Evolutionary conservation across 2,113 vertebrate species (phyloP), one percentile per base, ranked within the genome.

Genomic region (Lipotes vexillifer): DNA sequence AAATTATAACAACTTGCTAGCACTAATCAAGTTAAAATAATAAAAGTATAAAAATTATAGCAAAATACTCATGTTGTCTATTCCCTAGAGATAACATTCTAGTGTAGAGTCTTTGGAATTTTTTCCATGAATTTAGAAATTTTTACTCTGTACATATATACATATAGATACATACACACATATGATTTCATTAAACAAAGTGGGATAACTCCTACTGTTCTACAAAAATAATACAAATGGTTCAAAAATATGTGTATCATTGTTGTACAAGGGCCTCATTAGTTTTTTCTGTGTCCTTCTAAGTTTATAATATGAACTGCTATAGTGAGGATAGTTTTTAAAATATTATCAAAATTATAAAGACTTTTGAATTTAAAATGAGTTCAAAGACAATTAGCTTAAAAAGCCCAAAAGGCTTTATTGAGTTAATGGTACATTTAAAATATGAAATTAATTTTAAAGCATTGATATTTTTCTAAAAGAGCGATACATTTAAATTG

Each of bases 401-500:
- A 84, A 97, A 97, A 98, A 97, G 96, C 97, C 97, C 97, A 97
- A 97, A 97, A 97, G 97, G 96, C 95, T 97, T 97, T 97, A 97
- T 92, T 96, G 96, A 96, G 96, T 96, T 98, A 98, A 97, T 80
- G 96, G 88, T 93, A 77, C 96, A 59, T 96, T 96, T 97, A 90
- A 97, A 97, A 98, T 96, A 97, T 97, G 95, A 98, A 97, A 97
- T 98, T 97, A 97, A 98, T 97, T 98, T 98, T 97, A 97, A 97
- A 96, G 80, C 90, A 98, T 98, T 97, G 97, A 97, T 97, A 97
- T 97, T 96, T 95, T 75, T 61, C 93, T 93, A 84, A 96, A 88
- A 91, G 61, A 96, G 25, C 85, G 46, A 98, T 90, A 92, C 74
- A 94, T 96, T 96, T 96, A 97, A 97, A 97, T 98, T 97, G 92